These are phyloP conservation scores for Cataglyphis livida DNA, from an alignment of 2,888 invertebrate species.

Conservation along the genomic window DNA sequence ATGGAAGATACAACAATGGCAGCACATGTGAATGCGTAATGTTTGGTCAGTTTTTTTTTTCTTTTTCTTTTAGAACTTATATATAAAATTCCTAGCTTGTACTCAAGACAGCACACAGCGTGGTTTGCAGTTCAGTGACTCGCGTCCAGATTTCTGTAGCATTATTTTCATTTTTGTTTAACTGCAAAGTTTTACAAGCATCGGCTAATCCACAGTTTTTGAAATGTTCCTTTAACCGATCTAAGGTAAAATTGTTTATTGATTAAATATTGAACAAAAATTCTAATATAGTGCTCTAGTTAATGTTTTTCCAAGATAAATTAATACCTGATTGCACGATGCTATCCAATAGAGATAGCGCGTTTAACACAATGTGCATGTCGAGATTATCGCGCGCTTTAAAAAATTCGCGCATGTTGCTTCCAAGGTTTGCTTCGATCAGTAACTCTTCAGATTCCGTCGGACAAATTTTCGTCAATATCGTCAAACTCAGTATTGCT, in stretches of 20 bases:
- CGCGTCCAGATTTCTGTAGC: slow-evolving; percentile 13
- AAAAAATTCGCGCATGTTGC: slow-evolving; percentile 86
- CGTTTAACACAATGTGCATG: slow-evolving; percentile 86
- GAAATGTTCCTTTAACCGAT: slow-evolving; percentile 70
- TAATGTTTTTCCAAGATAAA: neutral
- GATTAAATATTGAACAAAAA: neutral
- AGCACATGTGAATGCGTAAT: slow-evolving; percentile 1
- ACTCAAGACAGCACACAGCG: neutral
- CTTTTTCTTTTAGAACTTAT: neutral
- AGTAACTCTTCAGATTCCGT: slow-evolving; percentile 79
- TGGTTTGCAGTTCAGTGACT: neutral
- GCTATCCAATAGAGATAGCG: slow-evolving; percentile 86
- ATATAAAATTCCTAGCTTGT: neutral
- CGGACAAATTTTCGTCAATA: slow-evolving; percentile 86
- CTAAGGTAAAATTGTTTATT: slow-evolving; percentile 50
- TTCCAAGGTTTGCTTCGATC: slow-evolving; percentile 87
- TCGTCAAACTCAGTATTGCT: slow-evolving; percentile 91
- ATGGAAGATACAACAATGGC: slow-evolving; percentile 41
- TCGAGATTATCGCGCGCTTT: slow-evolving; percentile 87
- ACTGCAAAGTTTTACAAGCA: slow-evolving; percentile 51
- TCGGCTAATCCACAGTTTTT: slow-evolving; percentile 61
- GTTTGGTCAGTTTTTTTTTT: neutral
- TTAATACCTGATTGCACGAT: slow-evolving; percentile 84
- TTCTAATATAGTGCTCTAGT: neutral
- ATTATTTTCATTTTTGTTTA: slow-evolving; percentile 25